A percentile compares a stretch with the other conserved stretches of the same genome.
These are phyloP conservation scores for Nasua narica DNA, from an alignment of 2,797 vertebrate genomes.

Conservation along the genomic window DNA sequence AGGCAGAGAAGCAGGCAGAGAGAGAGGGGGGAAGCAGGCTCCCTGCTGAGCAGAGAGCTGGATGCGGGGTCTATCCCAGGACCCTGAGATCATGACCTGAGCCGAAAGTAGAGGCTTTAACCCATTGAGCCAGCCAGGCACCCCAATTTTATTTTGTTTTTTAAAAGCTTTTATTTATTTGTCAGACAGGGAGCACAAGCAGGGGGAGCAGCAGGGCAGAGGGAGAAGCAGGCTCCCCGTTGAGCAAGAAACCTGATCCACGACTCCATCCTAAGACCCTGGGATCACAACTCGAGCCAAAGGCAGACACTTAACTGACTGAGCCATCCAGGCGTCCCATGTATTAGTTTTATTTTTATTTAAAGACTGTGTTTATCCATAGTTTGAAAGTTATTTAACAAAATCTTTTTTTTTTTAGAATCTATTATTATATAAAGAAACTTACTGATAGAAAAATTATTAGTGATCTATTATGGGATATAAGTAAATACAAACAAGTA, in stretches of 20 bases:
- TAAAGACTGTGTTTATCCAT: not conserved
- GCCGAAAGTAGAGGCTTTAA: no score
- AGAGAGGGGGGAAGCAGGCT: no score
- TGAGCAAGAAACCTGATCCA: not conserved
- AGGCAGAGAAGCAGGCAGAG: no score
- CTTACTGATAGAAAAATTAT: not conserved
- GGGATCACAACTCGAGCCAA: no score
- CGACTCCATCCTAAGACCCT: not conserved
- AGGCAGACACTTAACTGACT: not conserved
- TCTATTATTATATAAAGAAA: not conserved
- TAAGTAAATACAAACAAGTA: not conserved
- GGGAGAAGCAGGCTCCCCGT: not conserved
- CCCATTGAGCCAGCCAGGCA: no score
- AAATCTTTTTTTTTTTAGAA: not conserved
- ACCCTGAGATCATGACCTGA: no score
- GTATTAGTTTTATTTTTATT: slow-evolving; percentile 15
- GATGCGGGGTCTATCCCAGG: no score
- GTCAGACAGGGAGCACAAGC: not conserved
- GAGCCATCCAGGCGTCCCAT: not conserved
- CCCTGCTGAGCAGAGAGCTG: no score
- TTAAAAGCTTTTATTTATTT: not conserved
- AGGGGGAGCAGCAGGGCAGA: not conserved
- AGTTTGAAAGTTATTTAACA: slow-evolving; percentile 22
- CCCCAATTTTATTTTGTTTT: no score
- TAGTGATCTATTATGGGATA: not conserved